Base-by-base conservation (phyloP, 2,888 invertebrate genomes). In the Cataglyphis rosenhaueri region DNA sequence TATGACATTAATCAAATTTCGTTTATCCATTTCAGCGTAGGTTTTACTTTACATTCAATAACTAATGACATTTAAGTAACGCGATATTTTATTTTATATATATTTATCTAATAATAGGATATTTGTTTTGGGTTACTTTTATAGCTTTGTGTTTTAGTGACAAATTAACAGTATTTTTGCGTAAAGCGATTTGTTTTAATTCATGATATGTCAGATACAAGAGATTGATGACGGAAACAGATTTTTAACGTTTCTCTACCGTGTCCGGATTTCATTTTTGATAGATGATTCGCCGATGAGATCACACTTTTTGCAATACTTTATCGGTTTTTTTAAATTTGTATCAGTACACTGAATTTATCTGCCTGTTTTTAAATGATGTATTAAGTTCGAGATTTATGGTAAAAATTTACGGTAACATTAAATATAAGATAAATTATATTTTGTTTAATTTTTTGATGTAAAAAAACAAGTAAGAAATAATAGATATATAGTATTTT, bases 161-260 rank as follows among this genome's bases (percentile, higher is more conserved):
- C 59, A 44, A 78, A 78, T 70, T 15, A 21, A 59, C 32, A 25
- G 10, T 9, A 57, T 21, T 76, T 41, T 70, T 59, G 41, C 29
- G 5, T 41, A n/a, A 21, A 21, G 55, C n/a, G 18, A 59, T 59
- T 78, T 70, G 18, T 70, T 78, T 78, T 68, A 68, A 78, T 41
- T 1, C 29, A 41, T 21, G 32, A 12, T 70, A 32, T 10, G 15
- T 32, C 35, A 10, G 32, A 25, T 18, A 41, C 41, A 21, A 57
- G 12, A 48, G 5, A 41, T 78, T 59, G 57, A 78, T 78, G 70
- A 71, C 44, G 78, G 8, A 78, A 78, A 78, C 32, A 35, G 32
- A 59, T 78, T 78, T 75, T 59, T 70, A 70, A 70, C 68, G 25
- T 78, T n/a, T 70, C 32, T 21, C 41, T 18, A 78, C 59, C 41